Evolutionary conservation across 2,797 vertebrate species (phyloP).

Genomic region (Onychomys arenicola): DNA sequence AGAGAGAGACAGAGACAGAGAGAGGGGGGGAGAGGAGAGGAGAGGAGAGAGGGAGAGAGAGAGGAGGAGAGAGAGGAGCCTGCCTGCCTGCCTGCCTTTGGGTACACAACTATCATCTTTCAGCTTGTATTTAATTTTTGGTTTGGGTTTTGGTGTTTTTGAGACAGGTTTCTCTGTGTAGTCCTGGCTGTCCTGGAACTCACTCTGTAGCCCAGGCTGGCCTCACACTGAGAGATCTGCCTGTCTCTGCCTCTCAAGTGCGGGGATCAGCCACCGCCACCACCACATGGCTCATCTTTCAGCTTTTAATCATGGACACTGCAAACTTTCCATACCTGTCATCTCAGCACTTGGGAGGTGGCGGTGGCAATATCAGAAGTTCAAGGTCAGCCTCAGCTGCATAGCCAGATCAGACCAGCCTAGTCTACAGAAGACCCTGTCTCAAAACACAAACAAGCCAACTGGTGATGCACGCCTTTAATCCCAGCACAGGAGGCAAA

Average conservation of each 20-base stretch:
- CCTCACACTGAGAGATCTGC: not conserved
- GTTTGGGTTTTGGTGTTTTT: not conserved
- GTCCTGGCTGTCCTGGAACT: not conserved
- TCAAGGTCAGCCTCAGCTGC: not conserved
- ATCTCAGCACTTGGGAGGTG: too few species aligned
- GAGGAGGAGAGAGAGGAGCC: not conserved
- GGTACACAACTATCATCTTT: not conserved
- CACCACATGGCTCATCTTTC: not conserved
- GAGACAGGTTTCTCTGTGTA: not conserved
- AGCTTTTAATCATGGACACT: not conserved
- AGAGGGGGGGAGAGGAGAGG: not conserved
- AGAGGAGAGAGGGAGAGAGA: not conserved
- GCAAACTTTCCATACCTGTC: not conserved
- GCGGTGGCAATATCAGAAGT: not conserved
- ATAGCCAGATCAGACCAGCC: not conserved
- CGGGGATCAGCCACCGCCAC: too few species aligned
- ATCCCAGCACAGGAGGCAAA: not conserved
- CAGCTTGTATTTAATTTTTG: not conserved
- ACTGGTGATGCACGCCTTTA: not conserved
- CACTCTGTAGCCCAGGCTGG: not conserved
- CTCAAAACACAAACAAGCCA: not conserved
- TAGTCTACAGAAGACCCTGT: not conserved
- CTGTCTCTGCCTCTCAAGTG: not conserved
- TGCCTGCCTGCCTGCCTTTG: not conserved
- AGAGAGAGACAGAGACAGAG: not conserved